Percentiles rank a stretch among this genome's conserved stretches.
Conservation (phyloP, 2,888 invertebrate genomes). For the Lydus trimaculatus region DNA sequence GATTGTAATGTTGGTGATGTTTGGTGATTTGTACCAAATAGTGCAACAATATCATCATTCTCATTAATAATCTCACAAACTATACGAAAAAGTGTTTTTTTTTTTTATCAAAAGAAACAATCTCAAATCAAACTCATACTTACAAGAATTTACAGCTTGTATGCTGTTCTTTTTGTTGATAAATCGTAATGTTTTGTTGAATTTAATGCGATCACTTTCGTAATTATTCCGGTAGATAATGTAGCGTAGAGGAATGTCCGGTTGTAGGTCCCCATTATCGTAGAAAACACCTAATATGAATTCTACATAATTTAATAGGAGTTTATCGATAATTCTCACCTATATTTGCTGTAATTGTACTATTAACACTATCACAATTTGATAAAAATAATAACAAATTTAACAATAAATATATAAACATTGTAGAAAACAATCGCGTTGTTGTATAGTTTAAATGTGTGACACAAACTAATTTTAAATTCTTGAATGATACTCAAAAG, state of each 20-base stretch:
- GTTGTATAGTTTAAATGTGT: no score
- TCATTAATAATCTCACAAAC: neutral
- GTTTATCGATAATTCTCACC: neutral
- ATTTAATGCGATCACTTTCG: neutral
- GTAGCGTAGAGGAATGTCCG: neutral
- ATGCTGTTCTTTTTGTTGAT: neutral
- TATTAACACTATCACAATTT: neutral
- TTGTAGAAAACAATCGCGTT: no score
- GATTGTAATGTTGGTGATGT: slow-evolving; percentile 79
- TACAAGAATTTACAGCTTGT: neutral
- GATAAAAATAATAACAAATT: neutral
- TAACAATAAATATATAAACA: neutral
- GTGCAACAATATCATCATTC: slow-evolving; percentile 65
- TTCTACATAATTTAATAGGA: neutral
- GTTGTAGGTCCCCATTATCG: neutral
- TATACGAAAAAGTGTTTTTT: neutral
- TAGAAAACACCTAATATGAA: neutral
- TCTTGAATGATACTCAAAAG: neutral
- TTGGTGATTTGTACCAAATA: slow-evolving; percentile 78
- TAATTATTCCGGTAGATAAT: slow-evolving; percentile 2
- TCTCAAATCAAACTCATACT: neutral
- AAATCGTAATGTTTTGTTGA: neutral
- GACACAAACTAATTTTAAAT: no score
- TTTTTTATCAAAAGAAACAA: neutral
- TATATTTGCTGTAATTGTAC: neutral